Evolutionary conservation across 1,140 invertebrate species (phyloP).

Genomic region (Andricus grossulariae): DNA sequence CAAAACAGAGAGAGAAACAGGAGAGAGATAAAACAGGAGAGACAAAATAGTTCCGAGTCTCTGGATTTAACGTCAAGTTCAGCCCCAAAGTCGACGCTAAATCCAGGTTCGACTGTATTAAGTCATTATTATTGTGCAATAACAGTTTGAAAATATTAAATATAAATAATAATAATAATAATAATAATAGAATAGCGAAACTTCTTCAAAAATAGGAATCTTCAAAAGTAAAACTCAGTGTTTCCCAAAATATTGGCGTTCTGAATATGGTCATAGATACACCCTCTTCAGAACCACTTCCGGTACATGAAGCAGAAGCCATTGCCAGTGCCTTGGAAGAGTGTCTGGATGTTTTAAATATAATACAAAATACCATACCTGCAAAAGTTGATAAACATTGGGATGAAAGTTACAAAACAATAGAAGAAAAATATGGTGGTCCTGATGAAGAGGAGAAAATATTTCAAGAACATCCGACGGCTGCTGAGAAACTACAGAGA

Average conservation of each 20-base stretch:
- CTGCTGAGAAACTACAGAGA: conserved; percentile 12
- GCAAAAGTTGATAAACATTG: conserved; percentile 21
- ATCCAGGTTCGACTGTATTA: too few species aligned
- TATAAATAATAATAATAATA: too few species aligned
- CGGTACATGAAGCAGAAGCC: conserved; percentile 45
- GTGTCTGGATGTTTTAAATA: conserved; percentile 48
- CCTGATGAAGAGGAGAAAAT: conserved; percentile 48
- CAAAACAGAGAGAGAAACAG: too few species aligned
- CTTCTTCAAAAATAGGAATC: too few species aligned
- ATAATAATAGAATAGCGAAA: not conserved
- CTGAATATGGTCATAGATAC: conserved; percentile 46
- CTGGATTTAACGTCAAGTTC: too few species aligned
- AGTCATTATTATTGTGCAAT: too few species aligned
- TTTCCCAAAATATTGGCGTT: conserved; percentile 53
- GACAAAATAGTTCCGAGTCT: too few species aligned
- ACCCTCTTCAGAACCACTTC: conserved; percentile 37
- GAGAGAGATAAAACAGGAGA: too few species aligned
- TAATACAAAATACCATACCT: conserved; percentile 51
- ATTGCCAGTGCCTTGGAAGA: conserved; percentile 49
- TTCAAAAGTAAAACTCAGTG: not conserved
- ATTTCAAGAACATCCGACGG: conserved; percentile 45
- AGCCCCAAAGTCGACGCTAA: too few species aligned
- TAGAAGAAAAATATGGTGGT: conserved; percentile 50
- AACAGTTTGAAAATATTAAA: not conserved
- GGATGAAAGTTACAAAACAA: conserved; percentile 46